Evolutionary conservation across 2,888 invertebrate species (phyloP), one percentile per base, ranked within the genome.

Genomic region (Lasioglossum pauxillum): DNA sequence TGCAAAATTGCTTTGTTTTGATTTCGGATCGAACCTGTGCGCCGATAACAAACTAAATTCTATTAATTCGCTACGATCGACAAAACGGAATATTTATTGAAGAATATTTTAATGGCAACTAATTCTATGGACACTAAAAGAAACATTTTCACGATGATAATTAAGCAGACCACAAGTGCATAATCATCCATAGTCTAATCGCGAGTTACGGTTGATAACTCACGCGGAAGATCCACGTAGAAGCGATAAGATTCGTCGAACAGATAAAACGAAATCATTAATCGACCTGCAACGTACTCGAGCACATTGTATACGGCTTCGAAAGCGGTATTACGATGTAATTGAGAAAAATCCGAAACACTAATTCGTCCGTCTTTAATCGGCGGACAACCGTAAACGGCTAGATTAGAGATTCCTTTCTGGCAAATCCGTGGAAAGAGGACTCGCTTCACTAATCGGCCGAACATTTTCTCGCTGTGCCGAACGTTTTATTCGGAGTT

Each of bases 221-320:
- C 23, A 8, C 35, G 67, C 67, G 19, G 67, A 35, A 38, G 35
- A 69, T 69, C 35, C 67, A 69, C 35, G 67, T 38, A 69, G 67
- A 38, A 31, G 67, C 35, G 67, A 69, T 69, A 69, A 69, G 67
- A 69, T 69, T 38, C 38, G 23, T 69, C 67, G 38, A 23, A 10
- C 38, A 35, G 67, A 69, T 69, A 69, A 35, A 38, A 23, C 35
- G 38, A 69, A 69, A 35, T 69, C 2, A 69, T 69, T 38, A 38
- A 38, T 16, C 35, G 35, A 10, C 35, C 10, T 35, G 67, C 38
- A 23, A 35, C 67, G 67, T 67, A 1, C 67, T 38, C 23, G 19
- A 12, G 35, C 31, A 38, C 35, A 5, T 69, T 69, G 35, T 38
- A 19, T 19, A 4, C 8, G 19, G 1, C 8, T 2, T 31, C 3